phyloP scores from a whole-genome alignment of 2,797 vertebrate genomes.

The Mormyrops boulengeri region DNA sequence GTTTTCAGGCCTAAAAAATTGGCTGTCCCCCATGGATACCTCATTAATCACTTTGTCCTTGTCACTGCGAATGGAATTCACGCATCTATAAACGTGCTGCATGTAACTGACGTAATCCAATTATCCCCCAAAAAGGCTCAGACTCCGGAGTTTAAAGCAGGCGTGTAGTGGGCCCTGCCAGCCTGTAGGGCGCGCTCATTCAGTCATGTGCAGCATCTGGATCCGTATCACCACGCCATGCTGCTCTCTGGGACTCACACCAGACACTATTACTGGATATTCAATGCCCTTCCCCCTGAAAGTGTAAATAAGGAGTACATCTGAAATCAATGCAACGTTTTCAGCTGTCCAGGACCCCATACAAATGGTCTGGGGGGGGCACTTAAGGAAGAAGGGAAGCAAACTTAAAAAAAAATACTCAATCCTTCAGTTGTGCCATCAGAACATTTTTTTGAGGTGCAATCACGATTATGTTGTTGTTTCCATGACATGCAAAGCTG shows the following conservation, averaged over 20 bases:
- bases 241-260: neutral
- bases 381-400: neutral
- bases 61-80: neutral
- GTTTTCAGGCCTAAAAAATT: neutral
- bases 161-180: neutral
- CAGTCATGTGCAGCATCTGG: neutral
- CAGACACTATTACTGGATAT: neutral
- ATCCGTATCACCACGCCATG: neutral
- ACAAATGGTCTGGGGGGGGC: neutral
- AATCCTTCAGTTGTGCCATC: neutral
- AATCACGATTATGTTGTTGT: neutral
- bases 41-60: neutral
- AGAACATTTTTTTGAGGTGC: neutral
- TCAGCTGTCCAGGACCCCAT: neutral
- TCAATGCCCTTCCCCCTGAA: neutral
- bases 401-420: neutral
- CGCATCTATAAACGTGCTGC: neutral
- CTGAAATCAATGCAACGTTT: neutral
- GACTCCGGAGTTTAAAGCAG: neutral
- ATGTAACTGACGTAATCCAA: conserved; percentile 7
- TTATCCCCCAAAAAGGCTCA: neutral
- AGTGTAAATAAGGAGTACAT: neutral
- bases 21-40: neutral
- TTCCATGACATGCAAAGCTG: neutral
- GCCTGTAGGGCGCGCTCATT: neutral